These are phyloP conservation scores for Leptobrachium leishanense DNA, from an alignment of 2,113 vertebrate genomes.

Conservation along the genomic window DNA sequence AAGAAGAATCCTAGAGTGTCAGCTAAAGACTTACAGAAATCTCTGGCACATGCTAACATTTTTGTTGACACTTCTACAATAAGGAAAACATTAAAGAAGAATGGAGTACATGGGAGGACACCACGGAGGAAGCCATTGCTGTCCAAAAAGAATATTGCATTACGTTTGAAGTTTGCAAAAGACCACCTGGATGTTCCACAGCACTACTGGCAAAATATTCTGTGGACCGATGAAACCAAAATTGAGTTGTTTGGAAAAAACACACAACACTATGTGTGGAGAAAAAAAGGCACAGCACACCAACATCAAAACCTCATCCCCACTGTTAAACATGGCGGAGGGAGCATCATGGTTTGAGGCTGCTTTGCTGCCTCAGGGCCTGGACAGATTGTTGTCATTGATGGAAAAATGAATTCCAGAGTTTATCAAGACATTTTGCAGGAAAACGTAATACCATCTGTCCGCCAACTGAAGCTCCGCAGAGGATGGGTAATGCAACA, in stretches of 20 bases:
- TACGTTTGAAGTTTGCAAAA: neutral
- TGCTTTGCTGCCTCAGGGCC: too few relatives aligned
- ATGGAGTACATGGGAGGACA: neutral
- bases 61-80: neutral
- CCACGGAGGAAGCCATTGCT: constrained; percentile 3
- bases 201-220: neutral
- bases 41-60: neutral
- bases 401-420: too few relatives aligned
- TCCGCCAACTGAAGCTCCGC: too few relatives aligned
- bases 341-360: neutral
- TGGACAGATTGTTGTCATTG: too few relatives aligned
- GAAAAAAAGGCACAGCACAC: neutral
- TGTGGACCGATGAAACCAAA: neutral
- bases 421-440: too few relatives aligned
- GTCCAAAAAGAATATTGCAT: neutral
- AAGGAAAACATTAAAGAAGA: neutral
- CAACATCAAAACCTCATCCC: constrained; percentile 7
- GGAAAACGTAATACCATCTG: too few relatives aligned
- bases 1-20: constrained; percentile 6
- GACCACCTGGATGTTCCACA: constrained; percentile 1
- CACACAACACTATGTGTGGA: neutral
- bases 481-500: too few relatives aligned
- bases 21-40: constrained; percentile 6
- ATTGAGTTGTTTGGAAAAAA: constrained; percentile 9
- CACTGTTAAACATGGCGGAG: neutral